Base-by-base conservation (phyloP, 2,888 invertebrate species). In the Odontothrips loti region DNA sequence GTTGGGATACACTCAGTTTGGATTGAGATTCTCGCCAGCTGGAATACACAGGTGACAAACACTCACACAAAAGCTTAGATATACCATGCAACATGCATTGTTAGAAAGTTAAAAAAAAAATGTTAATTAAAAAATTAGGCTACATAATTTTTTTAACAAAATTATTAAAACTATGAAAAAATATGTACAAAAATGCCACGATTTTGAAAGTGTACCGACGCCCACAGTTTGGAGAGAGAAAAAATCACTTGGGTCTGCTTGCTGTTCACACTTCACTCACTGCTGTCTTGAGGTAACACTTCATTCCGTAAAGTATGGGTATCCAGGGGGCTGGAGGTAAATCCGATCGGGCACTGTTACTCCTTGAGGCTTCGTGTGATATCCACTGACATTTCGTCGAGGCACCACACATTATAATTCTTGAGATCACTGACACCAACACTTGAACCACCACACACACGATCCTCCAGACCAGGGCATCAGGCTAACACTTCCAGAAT, bases 371-470 rank as follows among this genome's bases (percentile, higher is more conserved):
- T 68, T 23, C 68, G 68, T 23, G 68, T 23, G 23, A 23, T 68
- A 68, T 68, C 68, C 68, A 68, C 23, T 68, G 68, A 68, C 68
- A 68, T n/a, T n/a, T 68, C 23, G 68, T 10, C 23, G 68, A 68
- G 23, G 68, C 68, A 68, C 68, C 68, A 68, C 68, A 68, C 68
- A 68, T 11, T 8, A 63, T n/a, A 68, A 68, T 9, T 68, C 68
- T 68, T 68, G 68, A 68, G 68, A 68, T 68, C 68, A 68, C 82
- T 82, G 81, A 81, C 81, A 79, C 81, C 79, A 80, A 79, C 81
- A 81, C 78, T 80, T 80, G 78, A 82, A 81, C 68, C 48, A 81
- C 81, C 79, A 81, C 79, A 82, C 82, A 82, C 82, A 83, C 82
- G 80, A 80, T 80, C 79, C 63, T 58, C 47, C 81, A 81, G 80